A percentile compares a stretch with the other conserved stretches of the same genome.
Conservation (phyloP, 2,113 vertebrate genomes). For the Diphyllodes magnificus region DNA sequence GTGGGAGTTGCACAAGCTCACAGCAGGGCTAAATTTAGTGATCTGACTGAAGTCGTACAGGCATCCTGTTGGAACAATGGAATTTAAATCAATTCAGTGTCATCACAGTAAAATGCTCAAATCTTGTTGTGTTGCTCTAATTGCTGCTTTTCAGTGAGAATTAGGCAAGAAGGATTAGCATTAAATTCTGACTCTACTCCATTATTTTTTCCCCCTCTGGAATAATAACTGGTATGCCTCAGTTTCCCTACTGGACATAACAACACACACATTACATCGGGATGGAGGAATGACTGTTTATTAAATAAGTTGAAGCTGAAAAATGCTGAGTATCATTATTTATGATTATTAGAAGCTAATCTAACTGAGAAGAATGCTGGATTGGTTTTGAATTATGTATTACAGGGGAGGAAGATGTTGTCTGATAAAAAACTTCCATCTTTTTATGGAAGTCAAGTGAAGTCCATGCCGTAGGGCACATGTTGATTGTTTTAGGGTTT, state of each 20-base stretch:
- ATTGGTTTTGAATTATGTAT: neutral
- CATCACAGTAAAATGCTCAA: conserved; percentile 39
- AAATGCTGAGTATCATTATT: neutral
- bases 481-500: neutral
- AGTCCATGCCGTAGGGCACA: neutral
- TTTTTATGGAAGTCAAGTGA: neutral
- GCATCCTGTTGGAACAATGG: conserved; percentile 62
- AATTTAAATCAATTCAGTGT: conserved; percentile 67
- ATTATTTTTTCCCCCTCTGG: neutral
- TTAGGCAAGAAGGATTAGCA: neutral
- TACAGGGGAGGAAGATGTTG: neutral
- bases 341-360: neutral
- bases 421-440: neutral
- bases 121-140: conserved; percentile 62
- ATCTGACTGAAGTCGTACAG: conserved; percentile 20
- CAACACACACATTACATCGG: rapidly evolving
- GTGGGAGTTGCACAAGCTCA: conserved; percentile 46
- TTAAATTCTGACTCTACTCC: neutral
- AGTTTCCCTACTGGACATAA: neutral
- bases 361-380: neutral
- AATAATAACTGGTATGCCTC: neutral
- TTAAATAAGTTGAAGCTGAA: neutral
- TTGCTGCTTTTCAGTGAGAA: neutral
- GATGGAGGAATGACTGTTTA: neutral
- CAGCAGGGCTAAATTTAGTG: conserved; percentile 55